These are phyloP conservation scores for Drosophila nigrodunni DNA, from an alignment of 1,140 invertebrate genomes.

Conservation along the genomic window DNA sequence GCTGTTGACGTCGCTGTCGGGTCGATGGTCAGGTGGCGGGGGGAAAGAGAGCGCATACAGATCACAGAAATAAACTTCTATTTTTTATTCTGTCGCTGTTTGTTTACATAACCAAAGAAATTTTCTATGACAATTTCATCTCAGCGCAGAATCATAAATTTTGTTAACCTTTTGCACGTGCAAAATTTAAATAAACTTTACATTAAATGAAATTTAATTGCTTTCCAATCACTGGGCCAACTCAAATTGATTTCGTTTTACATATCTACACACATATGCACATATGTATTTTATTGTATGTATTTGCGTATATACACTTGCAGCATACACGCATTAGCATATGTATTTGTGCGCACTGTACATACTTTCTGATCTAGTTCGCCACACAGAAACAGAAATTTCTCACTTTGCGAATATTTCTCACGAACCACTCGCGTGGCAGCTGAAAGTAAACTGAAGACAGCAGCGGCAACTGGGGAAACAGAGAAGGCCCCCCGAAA, in stretches of 20 bases:
- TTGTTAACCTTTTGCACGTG: slow-evolving; percentile 25
- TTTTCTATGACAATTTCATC: slow-evolving; percentile 39
- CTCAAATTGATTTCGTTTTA: slow-evolving; percentile 68
- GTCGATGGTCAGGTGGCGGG: no score
- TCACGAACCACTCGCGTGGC: slow-evolving; percentile 42
- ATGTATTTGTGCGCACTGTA: not conserved
- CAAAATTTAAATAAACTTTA: not conserved
- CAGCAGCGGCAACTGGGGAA: slow-evolving; percentile 29
- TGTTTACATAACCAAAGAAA: slow-evolving; percentile 73
- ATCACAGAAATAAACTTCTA: slow-evolving; percentile 33
- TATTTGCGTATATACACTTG: not conserved
- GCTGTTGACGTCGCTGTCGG: not conserved
- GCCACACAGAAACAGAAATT: slow-evolving; percentile 19
- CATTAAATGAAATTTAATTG: not conserved
- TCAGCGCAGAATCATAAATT: slow-evolving; percentile 8
- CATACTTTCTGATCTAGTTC: slow-evolving; percentile 45
- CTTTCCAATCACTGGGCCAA: slow-evolving; percentile 23
- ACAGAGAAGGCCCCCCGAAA: slow-evolving; percentile 20
- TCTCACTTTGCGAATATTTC: slow-evolving; percentile 29
- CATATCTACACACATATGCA: slow-evolving; percentile 1
- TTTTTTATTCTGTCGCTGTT: slow-evolving; percentile 5
- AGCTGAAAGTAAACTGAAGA: slow-evolving; percentile 48
- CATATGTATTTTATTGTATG: not conserved
- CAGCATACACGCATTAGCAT: not conserved
- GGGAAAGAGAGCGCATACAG: no score